These are phyloP conservation scores for Oedothorax gibbosus DNA, from an alignment of 1,140 invertebrate species.

Conservation along the genomic window DNA sequence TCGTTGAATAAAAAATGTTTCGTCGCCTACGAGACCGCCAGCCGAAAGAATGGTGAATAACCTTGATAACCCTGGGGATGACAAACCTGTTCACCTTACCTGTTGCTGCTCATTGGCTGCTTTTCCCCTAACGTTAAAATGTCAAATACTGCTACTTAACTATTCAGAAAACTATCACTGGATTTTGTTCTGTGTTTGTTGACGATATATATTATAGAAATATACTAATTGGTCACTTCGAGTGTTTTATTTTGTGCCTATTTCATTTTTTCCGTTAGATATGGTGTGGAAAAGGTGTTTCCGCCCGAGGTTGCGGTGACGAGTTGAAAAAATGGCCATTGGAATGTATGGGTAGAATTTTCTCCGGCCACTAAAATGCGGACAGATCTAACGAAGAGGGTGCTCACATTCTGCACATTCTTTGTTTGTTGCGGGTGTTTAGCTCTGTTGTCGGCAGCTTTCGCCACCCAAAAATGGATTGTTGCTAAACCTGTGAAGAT, in stretches of 20 bases:
- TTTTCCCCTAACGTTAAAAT: not conserved
- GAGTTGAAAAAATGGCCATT: not conserved
- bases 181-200: not conserved
- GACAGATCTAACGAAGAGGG: conserved; percentile 76
- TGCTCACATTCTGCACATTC: conserved; percentile 89
- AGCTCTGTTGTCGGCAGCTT: conserved; percentile 82
- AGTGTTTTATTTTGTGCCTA: not conserved
- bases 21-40: conserved; percentile 14
- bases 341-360: not conserved
- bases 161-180: not conserved
- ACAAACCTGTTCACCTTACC: conserved; percentile 34
- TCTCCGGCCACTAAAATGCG: conserved; percentile 5
- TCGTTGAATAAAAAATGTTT: not conserved
- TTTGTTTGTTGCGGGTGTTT: conserved; percentile 85
- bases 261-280: not conserved
- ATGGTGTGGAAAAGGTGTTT: not conserved
- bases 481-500: conserved; percentile 79
- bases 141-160: conserved; percentile 6
- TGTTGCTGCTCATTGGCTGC: not conserved
- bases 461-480: conserved; percentile 91
- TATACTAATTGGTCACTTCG: not conserved
- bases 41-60: conserved; percentile 30
- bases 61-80: not conserved
- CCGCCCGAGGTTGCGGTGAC: conserved; percentile 9
- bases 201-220: not conserved